Evolutionary conservation across 1,140 invertebrate genomes (phyloP), one percentile per base, ranked within the genome.

Genomic region (Nephotettix cincticeps): DNA sequence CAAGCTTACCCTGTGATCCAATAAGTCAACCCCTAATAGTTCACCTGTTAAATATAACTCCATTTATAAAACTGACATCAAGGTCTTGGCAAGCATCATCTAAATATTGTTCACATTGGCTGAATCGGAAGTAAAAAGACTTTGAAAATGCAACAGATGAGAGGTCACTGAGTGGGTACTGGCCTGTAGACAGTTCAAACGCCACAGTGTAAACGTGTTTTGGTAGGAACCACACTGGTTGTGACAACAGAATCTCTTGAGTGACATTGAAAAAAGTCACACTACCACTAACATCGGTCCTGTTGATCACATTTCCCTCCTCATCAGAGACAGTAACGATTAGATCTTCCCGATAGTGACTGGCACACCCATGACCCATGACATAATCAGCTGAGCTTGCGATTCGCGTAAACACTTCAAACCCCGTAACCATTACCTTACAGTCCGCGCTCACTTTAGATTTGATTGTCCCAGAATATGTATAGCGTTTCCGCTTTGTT

Each of bases 401-500:
- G 17, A 71, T 71, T 19, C 72, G 43, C 3, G 73, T 74, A 63
- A 74, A 70, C 32, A 74, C 69, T 54, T 74, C 73, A 65, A 74
- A 72, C 0, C 71, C 73, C 17, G 51, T 68, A n/a, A 74, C 43
- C 1, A 74, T 36, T 25, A 72, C 71, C 3, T 65, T 66, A 13
- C 61, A 63, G 40, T 43, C 23, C 14, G 66, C 66, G 17, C 47
- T 36, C 6, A 74, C 68, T 51, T 40, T 29, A 21, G 36, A 64
- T 28, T 68, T 47, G 6, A 74, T 32, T 2, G 63, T 68, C 17
- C 71, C 72, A 27, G 51, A 29, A 32, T 74, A 72, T 3, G 64
- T 68, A 32, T 70, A 72, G n/a, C 36, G 36, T n/a, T 73, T 47
- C 14, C 64, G 45, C 13, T 69, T 68, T 25, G 69, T 36, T 3